Percentiles rank a stretch among this genome's conserved stretches.
Conservation (phyloP, 2,113 vertebrate species). For the Xiphorhynchus elegans region DNA sequence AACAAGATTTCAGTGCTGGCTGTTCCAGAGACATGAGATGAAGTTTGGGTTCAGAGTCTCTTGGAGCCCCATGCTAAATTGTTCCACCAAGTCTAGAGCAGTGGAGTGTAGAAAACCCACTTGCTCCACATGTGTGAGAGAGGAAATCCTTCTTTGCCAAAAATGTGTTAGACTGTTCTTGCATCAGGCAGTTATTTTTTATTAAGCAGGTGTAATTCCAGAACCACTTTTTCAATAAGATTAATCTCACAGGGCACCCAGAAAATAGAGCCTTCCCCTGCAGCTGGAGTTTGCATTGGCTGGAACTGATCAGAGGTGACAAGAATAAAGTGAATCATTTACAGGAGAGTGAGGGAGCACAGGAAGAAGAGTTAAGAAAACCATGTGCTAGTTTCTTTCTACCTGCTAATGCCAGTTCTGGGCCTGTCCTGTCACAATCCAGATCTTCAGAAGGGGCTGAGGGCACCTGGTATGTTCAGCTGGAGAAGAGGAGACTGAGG, state of each 20-base stretch:
- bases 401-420: neutral
- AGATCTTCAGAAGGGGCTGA: neutral
- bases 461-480: no score
- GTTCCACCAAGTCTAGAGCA: neutral
- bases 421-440: neutral
- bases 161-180: neutral
- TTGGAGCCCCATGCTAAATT: neutral
- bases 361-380: neutral
- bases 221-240: neutral
- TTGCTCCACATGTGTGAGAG: neutral
- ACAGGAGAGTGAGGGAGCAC: neutral
- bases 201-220: neutral
- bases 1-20: neutral
- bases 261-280: neutral
- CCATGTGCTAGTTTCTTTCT: neutral
- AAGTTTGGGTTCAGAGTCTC: neutral
- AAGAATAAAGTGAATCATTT: neutral
- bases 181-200: neutral
- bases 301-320: neutral
- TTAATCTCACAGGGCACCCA: neutral
- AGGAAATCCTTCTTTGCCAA: neutral
- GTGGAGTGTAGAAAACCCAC: neutral
- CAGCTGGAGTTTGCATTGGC: neutral
- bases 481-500: no score
- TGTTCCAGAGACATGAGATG: neutral